A percentile compares a stretch with the other conserved stretches of the same genome.
phyloP scores from a whole-genome alignment of 2,797 vertebrate species.

The Neopelma chrysocephalum region DNA sequence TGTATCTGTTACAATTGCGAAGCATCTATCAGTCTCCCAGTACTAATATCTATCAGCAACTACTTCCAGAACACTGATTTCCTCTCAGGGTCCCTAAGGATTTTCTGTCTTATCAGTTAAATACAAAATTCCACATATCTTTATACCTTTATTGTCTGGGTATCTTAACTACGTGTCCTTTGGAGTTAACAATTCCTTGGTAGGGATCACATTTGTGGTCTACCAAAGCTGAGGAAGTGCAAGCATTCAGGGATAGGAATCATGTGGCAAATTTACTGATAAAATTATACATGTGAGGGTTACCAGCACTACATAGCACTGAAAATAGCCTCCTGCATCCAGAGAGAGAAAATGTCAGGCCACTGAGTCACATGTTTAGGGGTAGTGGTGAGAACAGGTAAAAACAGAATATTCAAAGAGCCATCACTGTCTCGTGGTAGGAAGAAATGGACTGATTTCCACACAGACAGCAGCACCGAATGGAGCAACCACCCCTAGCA shows the following conservation, averaged over 20 bases:
- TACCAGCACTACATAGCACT: neutral
- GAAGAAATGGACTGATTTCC: neutral
- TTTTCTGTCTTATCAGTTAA: neutral
- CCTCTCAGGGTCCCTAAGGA: neutral
- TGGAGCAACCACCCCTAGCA: neutral
- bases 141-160: neutral
- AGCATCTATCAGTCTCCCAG: neutral
- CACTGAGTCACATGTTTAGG: neutral
- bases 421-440: neutral
- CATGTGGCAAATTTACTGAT: neutral
- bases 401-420: neutral
- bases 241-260: neutral
- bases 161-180: neutral
- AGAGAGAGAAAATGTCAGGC: neutral
- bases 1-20: neutral
- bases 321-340: neutral
- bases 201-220: neutral
- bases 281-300: neutral
- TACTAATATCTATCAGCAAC: neutral
- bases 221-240: neutral
- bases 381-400: accelerated
- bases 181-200: neutral
- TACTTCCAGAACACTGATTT: neutral
- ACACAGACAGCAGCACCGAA: neutral
- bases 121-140: neutral